A percentile compares a stretch with the other conserved stretches of the same genome.
phyloP scores from a whole-genome alignment of 23 tunicate species.

The Oikopleura vanhoeffeni region DNA sequence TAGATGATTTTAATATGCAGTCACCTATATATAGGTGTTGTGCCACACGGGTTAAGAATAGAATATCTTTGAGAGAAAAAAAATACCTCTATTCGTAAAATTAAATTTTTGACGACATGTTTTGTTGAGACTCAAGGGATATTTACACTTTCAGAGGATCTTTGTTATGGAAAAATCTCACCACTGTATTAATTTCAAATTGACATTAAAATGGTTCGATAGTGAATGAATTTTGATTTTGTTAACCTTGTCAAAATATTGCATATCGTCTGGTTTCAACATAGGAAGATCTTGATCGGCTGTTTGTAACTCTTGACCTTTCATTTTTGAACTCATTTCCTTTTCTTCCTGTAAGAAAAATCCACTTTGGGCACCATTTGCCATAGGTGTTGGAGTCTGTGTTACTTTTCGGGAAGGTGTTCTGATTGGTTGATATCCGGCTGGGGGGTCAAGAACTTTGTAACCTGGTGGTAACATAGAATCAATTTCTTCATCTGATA shows the following conservation, averaged over 20 bases:
- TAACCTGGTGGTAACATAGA: constrained; percentile 96
- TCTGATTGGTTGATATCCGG: constrained; percentile 69
- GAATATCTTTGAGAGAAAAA: too few relatives aligned
- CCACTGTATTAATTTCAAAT: too few relatives aligned
- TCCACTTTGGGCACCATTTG: constrained; percentile 41
- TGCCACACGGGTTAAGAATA: too few relatives aligned
- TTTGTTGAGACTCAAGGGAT: too few relatives aligned
- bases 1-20: too few relatives aligned
- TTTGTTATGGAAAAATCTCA: too few relatives aligned
- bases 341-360: constrained; percentile 91
- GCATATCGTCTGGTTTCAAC: constrained; percentile 95
- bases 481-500: constrained; percentile 92
- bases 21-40: too few relatives aligned
- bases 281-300: constrained; percentile 81
- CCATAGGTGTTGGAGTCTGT: constrained; percentile 96
- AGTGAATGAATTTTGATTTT: too few relatives aligned
- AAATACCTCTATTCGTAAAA: too few relatives aligned
- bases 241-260: constrained; percentile 87
- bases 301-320: constrained; percentile 23
- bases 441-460: constrained; percentile 74
- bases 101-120: too few relatives aligned
- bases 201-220: too few relatives aligned
- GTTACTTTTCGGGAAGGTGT: constrained; percentile 91
- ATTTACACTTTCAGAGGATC: too few relatives aligned
- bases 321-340: constrained; percentile 28